These are phyloP conservation scores for Allacma fusca DNA, from an alignment of 2,888 invertebrate species.

Conservation along the genomic window DNA sequence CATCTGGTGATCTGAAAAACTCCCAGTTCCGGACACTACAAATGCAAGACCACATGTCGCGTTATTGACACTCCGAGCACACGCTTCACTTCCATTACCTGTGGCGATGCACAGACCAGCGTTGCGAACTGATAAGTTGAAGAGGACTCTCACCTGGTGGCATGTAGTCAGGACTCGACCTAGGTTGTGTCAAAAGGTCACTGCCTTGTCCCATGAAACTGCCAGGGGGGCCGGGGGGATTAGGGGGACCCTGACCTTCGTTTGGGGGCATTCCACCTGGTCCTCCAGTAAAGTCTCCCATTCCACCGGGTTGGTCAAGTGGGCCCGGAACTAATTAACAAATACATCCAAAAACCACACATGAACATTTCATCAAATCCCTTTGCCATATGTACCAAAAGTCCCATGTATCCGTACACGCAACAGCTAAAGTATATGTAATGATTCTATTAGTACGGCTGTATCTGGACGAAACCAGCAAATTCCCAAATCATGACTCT, in stretches of 20 bases:
- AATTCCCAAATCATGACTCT: background rate
- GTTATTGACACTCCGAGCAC: slow-evolving; percentile 44
- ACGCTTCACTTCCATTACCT: slow-evolving; percentile 37
- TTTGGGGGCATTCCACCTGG: slow-evolving; percentile 65
- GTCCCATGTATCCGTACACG: no score
- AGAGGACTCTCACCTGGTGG: slow-evolving; percentile 63
- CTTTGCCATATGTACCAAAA: no score
- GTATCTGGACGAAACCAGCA: background rate
- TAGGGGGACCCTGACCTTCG: slow-evolving; percentile 61
- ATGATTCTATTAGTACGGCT: no score
- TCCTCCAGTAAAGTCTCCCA: slow-evolving; percentile 82
- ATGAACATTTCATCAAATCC: background rate
- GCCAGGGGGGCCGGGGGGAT: slow-evolving; percentile 56
- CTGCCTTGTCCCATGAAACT: slow-evolving; percentile 60
- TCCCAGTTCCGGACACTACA: slow-evolving; percentile 55
- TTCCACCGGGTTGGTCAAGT: slow-evolving; percentile 65
- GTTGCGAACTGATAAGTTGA: slow-evolving; percentile 43
- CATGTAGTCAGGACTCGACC: slow-evolving; percentile 66
- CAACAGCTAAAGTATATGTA: no score
- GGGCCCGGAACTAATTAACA: slow-evolving; percentile 55
- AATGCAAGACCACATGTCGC: slow-evolving; percentile 40
- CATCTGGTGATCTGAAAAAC: slow-evolving; percentile 57
- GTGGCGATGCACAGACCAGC: slow-evolving; percentile 41
- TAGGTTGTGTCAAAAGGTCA: slow-evolving; percentile 65
- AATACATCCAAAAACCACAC: background rate